Base-by-base conservation (phyloP, 2,797 vertebrate species). In the Furcifer pardalis region DNA sequence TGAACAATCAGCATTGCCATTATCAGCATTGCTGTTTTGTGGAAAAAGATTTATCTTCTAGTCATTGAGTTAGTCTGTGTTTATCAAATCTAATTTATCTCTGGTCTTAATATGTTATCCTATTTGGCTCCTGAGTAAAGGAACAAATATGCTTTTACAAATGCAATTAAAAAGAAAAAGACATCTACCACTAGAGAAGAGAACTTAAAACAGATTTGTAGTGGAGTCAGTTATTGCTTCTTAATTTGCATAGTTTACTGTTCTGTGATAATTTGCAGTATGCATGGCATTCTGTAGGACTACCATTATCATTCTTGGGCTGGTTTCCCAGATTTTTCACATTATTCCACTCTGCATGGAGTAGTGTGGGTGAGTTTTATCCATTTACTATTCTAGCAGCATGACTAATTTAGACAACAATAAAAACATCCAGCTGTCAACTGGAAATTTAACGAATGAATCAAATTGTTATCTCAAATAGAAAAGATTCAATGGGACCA, bases 241-340 rank as follows among this genome's bases (percentile, higher is more conserved):
- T 52, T 52, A 52, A 52, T 52, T 15, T 72, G 37, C n/a, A n/a
- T n/a, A n/a, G 42, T 5, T 68, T 84, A 63, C 32, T 81, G 77
- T 89, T 76, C 79, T 77, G 30, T 35, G 71, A 77, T 1, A 2
- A 66, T 37, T 37, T 32, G 49, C 69, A 63, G 23, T 25, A 49
- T 27, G 10, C 8, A 19, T 79, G 10, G 12, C 9, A 81, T 30
- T 76, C 79, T 63, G 82, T 0, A 25, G 4, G 6, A 73, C 30
- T 89, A 25, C 5, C 52, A 46, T 87, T 83, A 89, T n/a, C 63
- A 83, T 35, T 9, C 2, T 60, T 78, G 27, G 17, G 40, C 27
- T 30, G 3, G 32, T n/a, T 56, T 52, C 23, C 59, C 60, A 78
- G 13, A 63, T 78, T 44, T 40, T 78, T n/a, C 62, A 37, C 40